Evolutionary conservation across 2,888 invertebrate genomes (phyloP).

Genomic region (Cabera pusaria): DNA sequence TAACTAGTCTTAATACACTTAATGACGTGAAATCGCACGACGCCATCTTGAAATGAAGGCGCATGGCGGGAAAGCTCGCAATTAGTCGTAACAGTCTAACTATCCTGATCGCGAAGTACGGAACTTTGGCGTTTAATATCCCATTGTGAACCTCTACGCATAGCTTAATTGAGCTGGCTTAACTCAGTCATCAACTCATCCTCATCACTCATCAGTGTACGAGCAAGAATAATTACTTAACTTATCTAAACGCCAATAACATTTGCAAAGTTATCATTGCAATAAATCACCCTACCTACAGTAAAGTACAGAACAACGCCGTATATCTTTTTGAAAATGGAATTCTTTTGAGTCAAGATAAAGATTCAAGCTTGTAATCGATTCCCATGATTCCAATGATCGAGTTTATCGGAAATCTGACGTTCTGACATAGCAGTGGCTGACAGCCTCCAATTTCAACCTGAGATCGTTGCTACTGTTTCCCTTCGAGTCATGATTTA

Average conservation of each 20-base stretch:
- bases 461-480: constrained; percentile 57
- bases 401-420: constrained; percentile 44
- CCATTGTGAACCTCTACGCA: constrained; percentile 3
- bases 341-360: constrained; percentile 7
- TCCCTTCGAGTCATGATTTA: constrained; percentile 49
- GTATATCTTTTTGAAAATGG: no score
- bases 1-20: constrained; percentile 78
- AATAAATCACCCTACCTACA: no score
- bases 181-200: no score
- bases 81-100: constrained; percentile 48
- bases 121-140: constrained; percentile 4
- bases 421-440: constrained; percentile 36
- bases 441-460: constrained; percentile 66
- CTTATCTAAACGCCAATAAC: constrained; percentile 4
- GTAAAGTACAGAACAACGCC: no score
- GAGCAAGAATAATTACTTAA: no score
- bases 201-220: no score
- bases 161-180: no score
- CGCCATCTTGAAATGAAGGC: constrained; percentile 66
- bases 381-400: constrained; percentile 61
- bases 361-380: constrained; percentile 40
- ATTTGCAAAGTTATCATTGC: no score
- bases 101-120: constrained; percentile 23
- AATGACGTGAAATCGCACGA: constrained; percentile 70
- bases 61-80: constrained; percentile 65